Conservation (phyloP, 2,888 invertebrate species). For the Noctua janthina region DNA sequence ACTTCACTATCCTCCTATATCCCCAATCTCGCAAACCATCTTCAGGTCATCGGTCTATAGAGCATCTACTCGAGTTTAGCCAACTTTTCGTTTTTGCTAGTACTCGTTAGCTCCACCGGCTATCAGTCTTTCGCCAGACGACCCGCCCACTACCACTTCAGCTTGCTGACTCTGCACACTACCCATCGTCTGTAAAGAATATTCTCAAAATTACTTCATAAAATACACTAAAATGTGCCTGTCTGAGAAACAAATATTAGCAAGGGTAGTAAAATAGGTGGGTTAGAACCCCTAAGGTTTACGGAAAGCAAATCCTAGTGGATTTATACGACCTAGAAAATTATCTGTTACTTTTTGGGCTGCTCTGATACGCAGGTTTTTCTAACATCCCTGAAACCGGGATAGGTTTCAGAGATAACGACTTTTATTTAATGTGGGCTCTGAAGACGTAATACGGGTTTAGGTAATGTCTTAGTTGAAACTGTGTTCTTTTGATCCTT, state of each 20-base stretch:
- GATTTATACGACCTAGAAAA: conserved; percentile 60
- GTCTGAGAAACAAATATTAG: conserved; percentile 10
- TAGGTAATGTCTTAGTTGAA: conserved; percentile 19
- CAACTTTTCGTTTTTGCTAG: conserved; percentile 41
- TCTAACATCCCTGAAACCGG: conserved; percentile 48
- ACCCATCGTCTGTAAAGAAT: conserved; percentile 5
- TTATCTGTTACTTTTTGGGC: conserved; percentile 26
- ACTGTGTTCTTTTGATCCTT: not conserved
- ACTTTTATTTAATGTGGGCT: conserved; percentile 52
- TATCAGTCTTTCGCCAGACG: conserved; percentile 50
- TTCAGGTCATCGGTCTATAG: conserved; percentile 18
- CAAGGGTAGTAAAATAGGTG: conserved; percentile 46
- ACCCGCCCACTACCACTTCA: conserved; percentile 47
- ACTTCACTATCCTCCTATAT: conserved; percentile 1
- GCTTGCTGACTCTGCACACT: conserved; percentile 37
- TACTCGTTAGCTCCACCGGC: conserved; percentile 42
- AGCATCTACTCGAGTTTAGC: conserved; percentile 35
- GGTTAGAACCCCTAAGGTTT: conserved; percentile 22
- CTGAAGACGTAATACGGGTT: conserved; percentile 26
- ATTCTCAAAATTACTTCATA: not conserved
- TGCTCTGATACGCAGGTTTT: conserved; percentile 33
- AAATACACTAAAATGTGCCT: conserved; percentile 16
- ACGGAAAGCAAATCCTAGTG: conserved; percentile 64
- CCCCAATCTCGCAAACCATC: not conserved
- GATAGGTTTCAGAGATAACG: conserved; percentile 29